Evolutionary conservation across 1,140 invertebrate species (phyloP).

Genomic region (Chlorops oryzae): DNA sequence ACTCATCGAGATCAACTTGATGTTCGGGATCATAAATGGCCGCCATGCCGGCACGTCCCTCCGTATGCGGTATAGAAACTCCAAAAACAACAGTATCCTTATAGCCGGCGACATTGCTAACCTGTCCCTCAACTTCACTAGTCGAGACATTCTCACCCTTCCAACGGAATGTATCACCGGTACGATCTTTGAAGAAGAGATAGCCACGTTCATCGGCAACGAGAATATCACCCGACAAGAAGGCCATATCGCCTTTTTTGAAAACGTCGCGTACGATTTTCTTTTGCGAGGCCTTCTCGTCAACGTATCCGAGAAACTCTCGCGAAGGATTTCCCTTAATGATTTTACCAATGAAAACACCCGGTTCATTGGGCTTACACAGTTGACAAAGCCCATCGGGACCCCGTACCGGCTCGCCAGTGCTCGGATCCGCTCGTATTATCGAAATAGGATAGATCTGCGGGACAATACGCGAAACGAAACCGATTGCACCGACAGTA

Average conservation of each 20-base stretch:
- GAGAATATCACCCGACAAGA: constrained; percentile 89
- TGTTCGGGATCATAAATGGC: constrained; percentile 77
- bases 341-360: constrained; percentile 96
- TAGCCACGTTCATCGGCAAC: constrained; percentile 89
- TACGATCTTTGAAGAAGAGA: constrained; percentile 92
- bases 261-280: constrained; percentile 90
- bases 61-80: constrained; percentile 69
- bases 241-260: constrained; percentile 79
- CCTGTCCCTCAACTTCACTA: constrained; percentile 88
- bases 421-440: constrained; percentile 77
- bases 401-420: constrained; percentile 75
- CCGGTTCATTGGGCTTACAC: constrained; percentile 74
- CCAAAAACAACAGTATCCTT: constrained; percentile 88
- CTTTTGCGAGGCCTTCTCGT: constrained; percentile 84
- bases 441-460: constrained; percentile 81
- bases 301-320: constrained; percentile 88
- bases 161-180: constrained; percentile 95
- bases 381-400: constrained; percentile 71
- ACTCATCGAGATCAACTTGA: constrained; percentile 60
- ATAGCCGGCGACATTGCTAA: constrained; percentile 81
- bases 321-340: constrained; percentile 70
- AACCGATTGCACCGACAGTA: constrained; percentile 89
- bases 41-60: constrained; percentile 94
- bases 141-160: constrained; percentile 98
- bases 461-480: constrained; percentile 81